phyloP scores from a whole-genome alignment of 2,888 invertebrate genomes.

The Agrypnus murinus region DNA sequence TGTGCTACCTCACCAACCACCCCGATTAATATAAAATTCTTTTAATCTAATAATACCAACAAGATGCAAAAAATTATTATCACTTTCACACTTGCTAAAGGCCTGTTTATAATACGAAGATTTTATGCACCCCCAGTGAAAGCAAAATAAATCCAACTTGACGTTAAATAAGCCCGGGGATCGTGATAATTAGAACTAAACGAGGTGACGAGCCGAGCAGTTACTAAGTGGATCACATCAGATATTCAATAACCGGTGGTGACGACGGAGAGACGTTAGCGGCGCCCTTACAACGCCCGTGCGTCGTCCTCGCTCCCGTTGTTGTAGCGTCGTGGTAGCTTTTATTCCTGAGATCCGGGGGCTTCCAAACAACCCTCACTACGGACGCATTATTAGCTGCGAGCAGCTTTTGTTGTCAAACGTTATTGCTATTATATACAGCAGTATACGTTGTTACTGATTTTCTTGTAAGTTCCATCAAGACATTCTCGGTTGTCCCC shows the following conservation, averaged over 20 bases:
- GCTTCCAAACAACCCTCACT: constrained; percentile 43
- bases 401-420: constrained; percentile 57
- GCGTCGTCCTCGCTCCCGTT: constrained; percentile 38
- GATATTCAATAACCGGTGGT: constrained; percentile 57
- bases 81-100: neutral
- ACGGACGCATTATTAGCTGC: constrained; percentile 55
- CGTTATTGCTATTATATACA: constrained; percentile 53
- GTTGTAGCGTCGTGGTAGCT: too few relatives aligned
- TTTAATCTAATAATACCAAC: neutral
- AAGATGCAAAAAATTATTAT: neutral
- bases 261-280: constrained; percentile 43
- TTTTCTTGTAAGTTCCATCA: too few relatives aligned
- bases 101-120: neutral
- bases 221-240: constrained; percentile 58
- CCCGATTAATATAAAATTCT: neutral
- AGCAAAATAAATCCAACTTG: neutral
- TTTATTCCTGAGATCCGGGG: constrained; percentile 44
- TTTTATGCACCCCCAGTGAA: neutral
- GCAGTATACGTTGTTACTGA: constrained; percentile 30
- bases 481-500: too few relatives aligned
- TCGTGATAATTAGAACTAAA: constrained; percentile 37
- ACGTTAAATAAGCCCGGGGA: constrained; percentile 9
- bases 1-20: too few relatives aligned
- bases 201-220: constrained; percentile 32
- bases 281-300: too few relatives aligned